phyloP scores from a whole-genome alignment of 2,797 vertebrate species.

The Brotogeris chrysoptera region DNA sequence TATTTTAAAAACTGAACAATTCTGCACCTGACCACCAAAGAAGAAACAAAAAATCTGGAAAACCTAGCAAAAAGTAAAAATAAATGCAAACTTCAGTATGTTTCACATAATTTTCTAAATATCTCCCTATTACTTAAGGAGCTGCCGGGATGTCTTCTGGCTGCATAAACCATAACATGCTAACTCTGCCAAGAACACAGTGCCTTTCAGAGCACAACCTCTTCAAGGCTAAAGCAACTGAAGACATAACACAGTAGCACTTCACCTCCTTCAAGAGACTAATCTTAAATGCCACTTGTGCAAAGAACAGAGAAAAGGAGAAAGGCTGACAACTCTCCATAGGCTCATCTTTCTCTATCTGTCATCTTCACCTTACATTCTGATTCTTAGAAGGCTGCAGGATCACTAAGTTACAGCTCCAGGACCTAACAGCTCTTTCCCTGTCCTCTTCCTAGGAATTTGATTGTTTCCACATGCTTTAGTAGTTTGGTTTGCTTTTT shows the following conservation, averaged over 20 bases:
- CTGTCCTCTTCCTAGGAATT: background rate
- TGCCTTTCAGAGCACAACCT: background rate
- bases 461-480: background rate
- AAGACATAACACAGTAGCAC: background rate
- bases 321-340: background rate
- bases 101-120: background rate
- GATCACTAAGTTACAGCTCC: background rate
- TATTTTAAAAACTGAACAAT: background rate
- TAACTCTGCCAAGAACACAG: background rate
- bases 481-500: background rate
- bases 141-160: background rate
- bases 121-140: background rate
- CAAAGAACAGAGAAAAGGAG: background rate
- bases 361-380: background rate
- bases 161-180: background rate
- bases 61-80: background rate
- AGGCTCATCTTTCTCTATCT: background rate
- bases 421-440: background rate
- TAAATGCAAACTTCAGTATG: background rate
- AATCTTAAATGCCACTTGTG: background rate
- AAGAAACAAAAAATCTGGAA: background rate
- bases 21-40: background rate
- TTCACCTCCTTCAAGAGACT: background rate
- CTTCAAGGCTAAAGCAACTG: background rate
- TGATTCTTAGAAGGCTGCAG: background rate